Base-by-base conservation (phyloP, 2,888 invertebrate species). In the Empis stercorea region DNA sequence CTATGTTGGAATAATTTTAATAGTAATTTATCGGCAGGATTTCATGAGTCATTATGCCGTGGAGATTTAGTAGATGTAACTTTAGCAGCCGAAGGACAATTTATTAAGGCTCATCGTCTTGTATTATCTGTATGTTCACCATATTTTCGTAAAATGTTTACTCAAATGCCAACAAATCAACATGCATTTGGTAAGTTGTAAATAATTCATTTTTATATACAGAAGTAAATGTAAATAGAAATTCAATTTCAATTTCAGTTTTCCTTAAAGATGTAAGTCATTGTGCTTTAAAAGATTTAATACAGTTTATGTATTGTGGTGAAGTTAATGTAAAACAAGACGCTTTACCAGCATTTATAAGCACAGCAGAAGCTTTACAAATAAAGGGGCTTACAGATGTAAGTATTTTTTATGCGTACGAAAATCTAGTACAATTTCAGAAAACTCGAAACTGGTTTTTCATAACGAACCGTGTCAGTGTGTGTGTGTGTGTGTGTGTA, bases 1-100 rank as follows among this genome's bases (percentile, higher is more conserved):
- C 70, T 81, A 71, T 80, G 80, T 72, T 81, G 81, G 81, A 81
- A 81, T 72, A 81, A 81, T 72, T 81, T 81, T 73, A 80, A 80
- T 71, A 77, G 78, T 55, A 81, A 81, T 61, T 74, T 81, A 72
- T 78, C 80, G 53, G 77, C 79, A 66, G 80, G 80, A 59, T 81
- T 81, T 65, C 80, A 81, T 60, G 79, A 79, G 66, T 76, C 81
- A 64, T 69, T 81, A 67, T 78, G 79, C 63, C 76, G 79, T 65
- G 80, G 80, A 54, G 79, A 80, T 65, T 67, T 81, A 59, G 81
- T 81, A 56, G 81, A 81, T 58, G 81, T 81, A 49, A 81, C 81
- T 32, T 67, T 81, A 61, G 81, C 81, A 60, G 81, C 81, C 60
- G 81, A 80, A 65, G 81, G 81, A 62, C 75, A 80, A 56, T 73